Conservation (phyloP, 1,140 invertebrate genomes). For the Pomacea maculata region DNA sequence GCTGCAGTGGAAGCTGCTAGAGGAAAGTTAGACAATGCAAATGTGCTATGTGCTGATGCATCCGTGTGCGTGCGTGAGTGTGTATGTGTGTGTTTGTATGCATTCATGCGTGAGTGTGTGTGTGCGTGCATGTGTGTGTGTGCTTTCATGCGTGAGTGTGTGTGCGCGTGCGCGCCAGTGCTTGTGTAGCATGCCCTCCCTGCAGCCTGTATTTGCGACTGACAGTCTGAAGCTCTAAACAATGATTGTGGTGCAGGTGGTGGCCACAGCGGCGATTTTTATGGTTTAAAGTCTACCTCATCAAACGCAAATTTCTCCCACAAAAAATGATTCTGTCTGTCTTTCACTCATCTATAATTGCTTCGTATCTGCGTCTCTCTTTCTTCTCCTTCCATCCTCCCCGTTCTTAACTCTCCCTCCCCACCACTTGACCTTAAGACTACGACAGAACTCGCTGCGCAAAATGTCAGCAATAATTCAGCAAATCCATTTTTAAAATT, state of each 20-base stretch:
- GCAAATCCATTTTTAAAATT: background rate
- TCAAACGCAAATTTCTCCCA: background rate
- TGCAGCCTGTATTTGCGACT: background rate
- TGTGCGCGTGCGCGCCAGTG: background rate
- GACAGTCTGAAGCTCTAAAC: conserved; percentile 14
- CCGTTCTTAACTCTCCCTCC: background rate
- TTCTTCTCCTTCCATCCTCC: background rate
- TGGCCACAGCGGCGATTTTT: background rate
- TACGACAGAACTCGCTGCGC: too few species aligned
- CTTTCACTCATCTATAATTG: background rate
- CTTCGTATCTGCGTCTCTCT: background rate
- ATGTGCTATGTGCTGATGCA: too few species aligned
- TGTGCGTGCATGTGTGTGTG: background rate
- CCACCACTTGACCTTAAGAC: background rate
- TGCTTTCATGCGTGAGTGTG: background rate
- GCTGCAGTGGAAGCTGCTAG: too few species aligned
- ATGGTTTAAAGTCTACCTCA: background rate
- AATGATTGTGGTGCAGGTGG: background rate
- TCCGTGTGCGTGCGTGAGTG: too few species aligned
- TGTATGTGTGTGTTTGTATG: too few species aligned
- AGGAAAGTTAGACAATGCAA: too few species aligned
- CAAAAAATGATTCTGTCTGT: conserved; percentile 1
- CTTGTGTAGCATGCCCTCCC: background rate
- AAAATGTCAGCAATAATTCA: too few species aligned
- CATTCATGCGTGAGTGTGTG: background rate